Evolutionary conservation across 1,140 invertebrate species (phyloP).

Genomic region (Nasonia vitripennis): DNA sequence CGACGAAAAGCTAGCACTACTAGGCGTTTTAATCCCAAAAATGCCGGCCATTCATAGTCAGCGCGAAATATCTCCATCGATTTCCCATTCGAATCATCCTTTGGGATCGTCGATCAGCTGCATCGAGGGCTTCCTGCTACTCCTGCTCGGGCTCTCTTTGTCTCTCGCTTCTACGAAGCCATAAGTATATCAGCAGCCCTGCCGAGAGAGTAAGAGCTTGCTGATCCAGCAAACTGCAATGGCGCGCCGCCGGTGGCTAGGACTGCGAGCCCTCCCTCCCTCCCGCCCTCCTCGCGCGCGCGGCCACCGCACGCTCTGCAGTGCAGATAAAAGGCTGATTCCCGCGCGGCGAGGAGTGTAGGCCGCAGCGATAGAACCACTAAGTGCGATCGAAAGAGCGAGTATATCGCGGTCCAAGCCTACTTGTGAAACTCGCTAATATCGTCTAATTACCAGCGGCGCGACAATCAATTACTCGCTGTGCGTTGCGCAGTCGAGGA

Average conservation of each 20-base stretch:
- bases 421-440: background rate
- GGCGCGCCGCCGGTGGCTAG: too few relatives aligned
- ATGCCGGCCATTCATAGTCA: background rate
- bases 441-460: background rate
- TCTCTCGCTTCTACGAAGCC: background rate
- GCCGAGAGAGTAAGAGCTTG: background rate
- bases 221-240: background rate
- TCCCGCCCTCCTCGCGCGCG: background rate
- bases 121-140: background rate
- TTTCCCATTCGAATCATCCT: background rate
- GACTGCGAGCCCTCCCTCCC: background rate
- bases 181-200: background rate
- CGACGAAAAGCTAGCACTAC: too few relatives aligned
- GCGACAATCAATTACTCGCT: background rate
- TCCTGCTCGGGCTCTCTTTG: background rate
- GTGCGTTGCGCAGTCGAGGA: too few relatives aligned
- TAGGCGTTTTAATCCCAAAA: background rate
- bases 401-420: background rate
- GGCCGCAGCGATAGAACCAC: background rate
- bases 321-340: slow-evolving; percentile 1
- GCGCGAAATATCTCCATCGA: background rate
- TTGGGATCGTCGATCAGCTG: background rate
- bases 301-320: background rate
- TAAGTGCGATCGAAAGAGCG: background rate
- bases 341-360: too few relatives aligned